Conservation (phyloP, 2,797 vertebrate species). For the Hypotaenidia philippensis region DNA sequence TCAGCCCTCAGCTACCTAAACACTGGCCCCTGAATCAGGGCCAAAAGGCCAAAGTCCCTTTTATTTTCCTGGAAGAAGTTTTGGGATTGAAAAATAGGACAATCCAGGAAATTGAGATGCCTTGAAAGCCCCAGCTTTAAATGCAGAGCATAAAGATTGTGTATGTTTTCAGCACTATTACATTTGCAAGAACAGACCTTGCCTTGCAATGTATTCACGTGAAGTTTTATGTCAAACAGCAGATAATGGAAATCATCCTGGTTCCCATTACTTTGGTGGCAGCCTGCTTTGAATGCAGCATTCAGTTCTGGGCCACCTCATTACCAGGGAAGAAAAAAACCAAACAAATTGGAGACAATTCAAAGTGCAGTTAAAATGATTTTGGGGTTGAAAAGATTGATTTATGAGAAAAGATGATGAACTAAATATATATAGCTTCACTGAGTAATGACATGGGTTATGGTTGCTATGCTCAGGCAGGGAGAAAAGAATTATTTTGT, state of each 20-base stretch:
- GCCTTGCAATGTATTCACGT: background rate
- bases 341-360: slow-evolving; percentile 48
- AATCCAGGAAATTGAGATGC: background rate
- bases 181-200: background rate
- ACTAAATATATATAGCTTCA: slow-evolving; percentile 41
- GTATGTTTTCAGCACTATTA: background rate
- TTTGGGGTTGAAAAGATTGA: slow-evolving; percentile 53
- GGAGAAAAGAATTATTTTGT: slow-evolving; percentile 39
- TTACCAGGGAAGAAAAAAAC: slow-evolving; percentile 4
- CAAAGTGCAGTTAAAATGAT: slow-evolving; percentile 54
- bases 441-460: slow-evolving; percentile 27
- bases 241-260: slow-evolving; percentile 48
- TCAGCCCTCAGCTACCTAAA: background rate
- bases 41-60: background rate
- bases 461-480: slow-evolving; percentile 9
- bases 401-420: slow-evolving; percentile 54
- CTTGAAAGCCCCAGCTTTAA: background rate
- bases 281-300: slow-evolving; percentile 35
- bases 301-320: slow-evolving; percentile 48
- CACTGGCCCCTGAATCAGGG: background rate
- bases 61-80: background rate
- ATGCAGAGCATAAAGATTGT: background rate
- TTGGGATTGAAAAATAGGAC: background rate
- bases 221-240: slow-evolving; percentile 42
- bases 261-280: slow-evolving; percentile 22